Conservation (phyloP, 2,113 vertebrate genomes). For the Mirounga angustirostris region DNA sequence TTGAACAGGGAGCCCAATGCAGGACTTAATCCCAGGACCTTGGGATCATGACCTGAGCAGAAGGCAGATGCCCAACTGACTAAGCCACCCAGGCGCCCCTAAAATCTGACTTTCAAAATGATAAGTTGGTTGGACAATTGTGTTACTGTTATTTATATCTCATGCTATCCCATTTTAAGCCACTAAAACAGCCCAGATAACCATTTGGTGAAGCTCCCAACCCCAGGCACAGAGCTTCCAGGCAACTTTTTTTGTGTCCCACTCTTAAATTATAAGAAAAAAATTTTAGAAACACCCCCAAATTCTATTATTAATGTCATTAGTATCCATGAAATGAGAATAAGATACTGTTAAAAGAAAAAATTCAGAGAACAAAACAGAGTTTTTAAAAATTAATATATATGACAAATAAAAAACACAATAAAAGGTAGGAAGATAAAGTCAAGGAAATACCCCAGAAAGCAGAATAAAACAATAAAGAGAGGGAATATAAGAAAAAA, state of each 20-base stretch:
- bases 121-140: background rate
- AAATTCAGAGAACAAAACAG: background rate
- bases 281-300: background rate
- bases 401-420: background rate
- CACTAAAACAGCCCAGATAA: background rate
- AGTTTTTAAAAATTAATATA: slow-evolving; percentile 5
- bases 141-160: background rate
- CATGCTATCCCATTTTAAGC: background rate
- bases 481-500: background rate
- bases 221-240: background rate
- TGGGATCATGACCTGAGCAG: background rate
- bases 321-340: background rate
- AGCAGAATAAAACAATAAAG: background rate
- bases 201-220: background rate
- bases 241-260: background rate
- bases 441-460: background rate
- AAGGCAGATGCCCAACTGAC: background rate
- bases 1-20: background rate
- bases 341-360: background rate
- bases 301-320: background rate
- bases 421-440: background rate
- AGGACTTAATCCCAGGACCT: background rate
- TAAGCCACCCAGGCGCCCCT: background rate
- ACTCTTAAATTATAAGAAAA: background rate
- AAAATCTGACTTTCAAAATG: background rate